Evolutionary conservation across 2,113 vertebrate genomes (phyloP), one percentile per base, ranked within the genome.

Genomic region (Pedionomus torquatus): DNA sequence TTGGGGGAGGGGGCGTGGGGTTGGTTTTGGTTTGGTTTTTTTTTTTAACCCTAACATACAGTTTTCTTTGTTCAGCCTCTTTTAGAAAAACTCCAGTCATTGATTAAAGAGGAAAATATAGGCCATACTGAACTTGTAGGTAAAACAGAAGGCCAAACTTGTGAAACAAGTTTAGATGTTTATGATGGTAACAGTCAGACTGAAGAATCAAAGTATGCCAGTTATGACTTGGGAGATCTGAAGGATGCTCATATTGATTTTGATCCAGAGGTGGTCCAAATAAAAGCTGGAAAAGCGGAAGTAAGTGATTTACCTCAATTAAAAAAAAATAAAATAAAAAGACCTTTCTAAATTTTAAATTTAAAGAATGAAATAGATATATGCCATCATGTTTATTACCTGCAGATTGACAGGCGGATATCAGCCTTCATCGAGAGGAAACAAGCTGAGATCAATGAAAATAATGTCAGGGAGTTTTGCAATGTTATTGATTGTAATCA

Each of bases 401-500:
- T 98, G 72, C 97, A 99, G 99, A 99, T 99, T 98, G 99, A 99
- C 98, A 99, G 99, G 91, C 98, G 99, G 98, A 99, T 99, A 99
- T 99, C 99, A 98, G 99, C 99, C 98, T 99, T 99, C 99, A 99
- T 99, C 98, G 99, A 99, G 98, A 99, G 99, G 98, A 99, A 99
- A 97, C 99, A 99, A 99, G 99, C 99, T 96, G 99, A 99, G 99
- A 99, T 99, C 99, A 99, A 99, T 99, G 99, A 99, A 99, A 99
- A 99, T 98, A 99, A 99, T 97, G 99, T 99, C 97, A 99, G 99
- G 95, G 99, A 99, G 98, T 99, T 99, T 98, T 99, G 99, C 98
- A 99, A 99, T 98, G 99, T 99, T 99, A 99, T 99, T 99, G 99
- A 99, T 99, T 99, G 99, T 99, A 99, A 99, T 99, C 99, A 99